Conservation (phyloP, 2,888 invertebrate genomes). For the Drosophila prostipennis region DNA sequence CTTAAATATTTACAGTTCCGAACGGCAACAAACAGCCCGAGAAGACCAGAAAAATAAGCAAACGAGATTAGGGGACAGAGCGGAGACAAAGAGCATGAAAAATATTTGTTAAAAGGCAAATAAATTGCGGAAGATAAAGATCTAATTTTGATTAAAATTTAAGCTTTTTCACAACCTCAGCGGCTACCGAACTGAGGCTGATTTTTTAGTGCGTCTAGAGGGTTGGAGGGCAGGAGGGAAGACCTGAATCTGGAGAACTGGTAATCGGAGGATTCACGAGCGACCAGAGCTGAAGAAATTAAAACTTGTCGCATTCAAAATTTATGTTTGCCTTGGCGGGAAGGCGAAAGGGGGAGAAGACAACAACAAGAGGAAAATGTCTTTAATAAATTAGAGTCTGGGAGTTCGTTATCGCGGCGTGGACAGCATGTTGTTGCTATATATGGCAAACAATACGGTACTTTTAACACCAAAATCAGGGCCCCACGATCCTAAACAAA, state of each 20-base stretch:
- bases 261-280: conserved; percentile 7
- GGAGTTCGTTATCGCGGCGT: conserved; percentile 55
- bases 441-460: conserved; percentile 79
- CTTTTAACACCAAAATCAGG: conserved; percentile 75
- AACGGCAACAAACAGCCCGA: conserved; percentile 18
- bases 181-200: conserved; percentile 66
- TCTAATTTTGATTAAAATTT: conserved; percentile 81
- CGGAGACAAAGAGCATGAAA: conserved; percentile 52
- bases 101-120: conserved; percentile 75
- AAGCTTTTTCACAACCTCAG: conserved; percentile 78
- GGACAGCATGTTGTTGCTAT: conserved; percentile 69
- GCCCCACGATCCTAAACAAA: conserved; percentile 52
- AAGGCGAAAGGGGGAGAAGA: conserved; percentile 15
- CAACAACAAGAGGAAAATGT: conserved; percentile 24
- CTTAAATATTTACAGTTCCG: conserved; percentile 74
- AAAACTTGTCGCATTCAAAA: conserved; percentile 67
- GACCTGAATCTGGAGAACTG: conserved; percentile 5
- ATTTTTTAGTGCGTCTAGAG: background rate
- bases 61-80: conserved; percentile 43
- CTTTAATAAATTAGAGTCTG: conserved; percentile 71
- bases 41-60: conserved; percentile 22
- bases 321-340: conserved; percentile 64
- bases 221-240: background rate
- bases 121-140: conserved; percentile 76
- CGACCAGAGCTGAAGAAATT: conserved; percentile 52